phyloP scores from a whole-genome alignment of 2,888 invertebrate genomes.

The Mermis nigrescens region DNA sequence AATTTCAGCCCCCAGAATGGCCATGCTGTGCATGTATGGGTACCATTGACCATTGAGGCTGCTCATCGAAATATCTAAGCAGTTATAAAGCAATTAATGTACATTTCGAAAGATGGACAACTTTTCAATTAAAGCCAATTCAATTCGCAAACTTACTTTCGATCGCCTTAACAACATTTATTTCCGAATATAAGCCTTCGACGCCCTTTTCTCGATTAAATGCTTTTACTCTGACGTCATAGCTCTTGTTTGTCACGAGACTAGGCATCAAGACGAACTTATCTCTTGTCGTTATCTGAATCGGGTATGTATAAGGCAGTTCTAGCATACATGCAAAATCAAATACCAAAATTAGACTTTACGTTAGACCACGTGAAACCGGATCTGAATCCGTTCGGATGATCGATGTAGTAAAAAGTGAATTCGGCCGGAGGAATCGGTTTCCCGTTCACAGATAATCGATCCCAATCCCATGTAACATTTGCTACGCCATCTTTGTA shows the following conservation, averaged over 20 bases:
- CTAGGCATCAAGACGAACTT: background rate
- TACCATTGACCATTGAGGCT: too few species aligned
- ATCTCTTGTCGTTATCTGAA: background rate
- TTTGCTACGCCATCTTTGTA: background rate
- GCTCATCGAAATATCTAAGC: too few species aligned
- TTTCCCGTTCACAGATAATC: background rate
- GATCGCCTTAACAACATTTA: background rate
- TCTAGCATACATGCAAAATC: background rate
- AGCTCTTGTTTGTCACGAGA: background rate
- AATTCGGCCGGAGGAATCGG: background rate
- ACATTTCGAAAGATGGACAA: background rate
- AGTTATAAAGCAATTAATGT: too few species aligned
- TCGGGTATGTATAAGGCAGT: background rate
- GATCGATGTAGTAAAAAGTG: background rate
- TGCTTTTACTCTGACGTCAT: background rate
- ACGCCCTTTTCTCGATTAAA: background rate
- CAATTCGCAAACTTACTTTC: background rate
- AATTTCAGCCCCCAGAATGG: too few species aligned
- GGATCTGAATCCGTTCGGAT: background rate
- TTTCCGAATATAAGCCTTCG: background rate
- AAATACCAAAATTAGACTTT: background rate
- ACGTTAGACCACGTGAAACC: background rate
- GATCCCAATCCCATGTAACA: constrained; percentile 5
- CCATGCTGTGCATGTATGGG: too few species aligned
- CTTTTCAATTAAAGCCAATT: background rate